phyloP scores from a whole-genome alignment of 2,113 vertebrate genomes.

The Mugil cephalus region DNA sequence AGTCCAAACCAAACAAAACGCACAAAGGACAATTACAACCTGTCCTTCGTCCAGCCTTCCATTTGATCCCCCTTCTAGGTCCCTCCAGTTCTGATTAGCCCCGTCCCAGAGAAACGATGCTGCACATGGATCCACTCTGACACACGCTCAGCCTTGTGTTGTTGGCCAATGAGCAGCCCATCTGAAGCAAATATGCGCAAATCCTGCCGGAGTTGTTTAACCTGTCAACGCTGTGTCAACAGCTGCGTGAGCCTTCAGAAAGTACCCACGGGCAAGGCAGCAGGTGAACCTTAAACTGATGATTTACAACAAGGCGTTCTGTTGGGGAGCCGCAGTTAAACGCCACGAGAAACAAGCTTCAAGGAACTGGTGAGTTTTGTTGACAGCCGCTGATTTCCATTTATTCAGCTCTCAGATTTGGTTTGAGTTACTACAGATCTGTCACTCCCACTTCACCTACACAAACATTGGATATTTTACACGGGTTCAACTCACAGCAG shows the following conservation, averaged over 20 bases:
- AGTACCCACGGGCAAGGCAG: slow-evolving; percentile 1
- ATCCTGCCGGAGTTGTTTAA: background rate
- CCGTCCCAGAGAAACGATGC: no score
- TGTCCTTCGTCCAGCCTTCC: no score
- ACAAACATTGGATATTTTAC: no score
- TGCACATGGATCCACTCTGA: slow-evolving; percentile 31
- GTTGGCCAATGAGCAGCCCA: background rate
- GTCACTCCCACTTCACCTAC: no score
- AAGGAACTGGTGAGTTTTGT: background rate
- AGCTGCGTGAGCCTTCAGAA: background rate
- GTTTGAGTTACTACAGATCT: slow-evolving; percentile 1
- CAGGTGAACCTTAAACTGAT: background rate
- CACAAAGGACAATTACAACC: no score
- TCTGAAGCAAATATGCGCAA: slow-evolving; percentile 21
- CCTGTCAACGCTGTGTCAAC: slow-evolving; percentile 5
- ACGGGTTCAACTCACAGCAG: no score
- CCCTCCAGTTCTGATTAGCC: no score
- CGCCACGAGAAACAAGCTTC: no score
- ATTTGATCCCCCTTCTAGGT: no score
- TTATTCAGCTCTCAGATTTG: background rate
- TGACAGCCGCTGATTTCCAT: slow-evolving; percentile 3
- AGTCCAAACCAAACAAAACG: no score
- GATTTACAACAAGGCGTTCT: background rate
- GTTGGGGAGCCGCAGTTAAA: background rate
- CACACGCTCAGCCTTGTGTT: background rate